These are phyloP conservation scores for Stichopus chloronotus DNA, from an alignment of 35 echinoderm and acorn worm species.

Conservation along the genomic window DNA sequence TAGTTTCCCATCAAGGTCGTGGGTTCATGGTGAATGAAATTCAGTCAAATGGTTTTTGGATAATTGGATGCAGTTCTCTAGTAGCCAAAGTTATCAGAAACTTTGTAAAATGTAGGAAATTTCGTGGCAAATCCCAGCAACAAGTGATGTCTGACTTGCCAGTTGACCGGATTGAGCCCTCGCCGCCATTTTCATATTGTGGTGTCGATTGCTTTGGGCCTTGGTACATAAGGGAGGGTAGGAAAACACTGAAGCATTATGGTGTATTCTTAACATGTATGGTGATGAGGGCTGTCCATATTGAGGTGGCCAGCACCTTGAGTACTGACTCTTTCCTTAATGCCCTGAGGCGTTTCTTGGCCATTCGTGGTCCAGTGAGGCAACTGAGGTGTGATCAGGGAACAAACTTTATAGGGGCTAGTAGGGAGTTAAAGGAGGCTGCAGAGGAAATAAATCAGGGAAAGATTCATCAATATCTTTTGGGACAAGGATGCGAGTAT, in stretches of 20 bases:
- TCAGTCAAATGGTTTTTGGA: conserved; percentile 59
- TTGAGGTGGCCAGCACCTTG: conserved; percentile 42
- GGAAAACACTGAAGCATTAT: conserved; percentile 70
- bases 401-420: conserved; percentile 75
- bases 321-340: conserved; percentile 65
- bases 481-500: conserved; percentile 22
- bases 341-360: conserved; percentile 53
- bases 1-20: conserved; percentile 49
- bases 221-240: background rate
- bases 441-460: conserved; percentile 48
- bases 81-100: conserved; percentile 37
- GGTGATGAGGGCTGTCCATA: conserved; percentile 57
- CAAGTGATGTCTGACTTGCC: conserved; percentile 39
- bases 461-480: background rate
- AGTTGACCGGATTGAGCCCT: conserved; percentile 5
- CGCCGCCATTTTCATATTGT: conserved; percentile 30
- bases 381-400: conserved; percentile 61
- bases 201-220: conserved; percentile 52
- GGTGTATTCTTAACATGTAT: conserved; percentile 77
- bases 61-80: conserved; percentile 60
- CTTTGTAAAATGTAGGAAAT: conserved; percentile 60
- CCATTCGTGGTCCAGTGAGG: conserved; percentile 61
- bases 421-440: conserved; percentile 49
- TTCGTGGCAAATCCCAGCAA: background rate
- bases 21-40: too few species aligned